Conservation (phyloP, 2,797 vertebrate species). For the Neosilurus mollespiculum region DNA sequence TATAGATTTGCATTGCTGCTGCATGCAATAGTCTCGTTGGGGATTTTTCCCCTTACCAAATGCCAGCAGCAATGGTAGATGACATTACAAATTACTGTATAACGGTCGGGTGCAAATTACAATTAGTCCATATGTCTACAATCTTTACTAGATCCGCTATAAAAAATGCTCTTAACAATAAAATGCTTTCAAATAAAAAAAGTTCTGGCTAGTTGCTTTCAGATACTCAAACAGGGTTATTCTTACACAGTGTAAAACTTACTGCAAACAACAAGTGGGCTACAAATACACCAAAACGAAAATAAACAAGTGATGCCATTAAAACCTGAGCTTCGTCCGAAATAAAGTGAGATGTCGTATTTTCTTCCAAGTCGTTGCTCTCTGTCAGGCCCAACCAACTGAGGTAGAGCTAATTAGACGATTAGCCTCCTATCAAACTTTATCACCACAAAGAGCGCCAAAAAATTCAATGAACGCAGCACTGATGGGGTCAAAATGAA, state of each 20-base stretch:
- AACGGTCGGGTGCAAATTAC: not conserved
- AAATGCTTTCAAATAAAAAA: not conserved
- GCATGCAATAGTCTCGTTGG: slow-evolving; percentile 7
- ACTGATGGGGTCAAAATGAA: too few relatives aligned
- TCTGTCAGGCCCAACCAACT: not conserved
- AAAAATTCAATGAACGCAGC: too few relatives aligned
- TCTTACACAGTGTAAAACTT: not conserved
- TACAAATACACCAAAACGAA: not conserved
- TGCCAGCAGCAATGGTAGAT: not conserved
- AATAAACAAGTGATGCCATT: not conserved
- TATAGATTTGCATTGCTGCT: slow-evolving; percentile 26
- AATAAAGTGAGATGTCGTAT: not conserved
- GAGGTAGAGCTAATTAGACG: not conserved
- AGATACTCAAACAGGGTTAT: not conserved
- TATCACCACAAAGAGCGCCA: too few relatives aligned
- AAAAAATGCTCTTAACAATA: not conserved
- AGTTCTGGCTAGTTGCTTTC: not conserved
- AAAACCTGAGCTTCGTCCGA: not conserved
- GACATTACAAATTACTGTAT: not conserved
- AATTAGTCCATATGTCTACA: not conserved
- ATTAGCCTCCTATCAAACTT: not conserved
- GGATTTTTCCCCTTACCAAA: slow-evolving; percentile 39
- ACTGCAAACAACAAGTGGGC: not conserved
- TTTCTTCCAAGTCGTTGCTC: slow-evolving; percentile 1
- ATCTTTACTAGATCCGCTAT: not conserved